A percentile compares a stretch with the other conserved stretches of the same genome.
Conservation (phyloP, 2,113 vertebrate genomes). For the Natator depressus region DNA sequence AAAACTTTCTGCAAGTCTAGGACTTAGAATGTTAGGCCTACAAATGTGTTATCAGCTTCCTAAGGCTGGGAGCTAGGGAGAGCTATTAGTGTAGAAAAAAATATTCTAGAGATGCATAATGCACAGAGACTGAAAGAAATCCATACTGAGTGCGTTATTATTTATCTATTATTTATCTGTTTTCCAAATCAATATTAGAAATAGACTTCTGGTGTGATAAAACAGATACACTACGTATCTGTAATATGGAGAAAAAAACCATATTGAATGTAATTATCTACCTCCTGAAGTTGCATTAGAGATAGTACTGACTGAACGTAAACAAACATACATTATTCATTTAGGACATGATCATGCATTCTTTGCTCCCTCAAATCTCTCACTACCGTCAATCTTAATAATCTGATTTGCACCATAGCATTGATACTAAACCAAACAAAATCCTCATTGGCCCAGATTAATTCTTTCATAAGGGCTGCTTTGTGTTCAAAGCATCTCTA, state of each 20-base stretch:
- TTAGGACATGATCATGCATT: not conserved
- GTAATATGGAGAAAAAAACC: not conserved
- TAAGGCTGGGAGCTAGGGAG: not conserved
- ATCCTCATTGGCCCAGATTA: not conserved
- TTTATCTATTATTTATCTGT: not conserved
- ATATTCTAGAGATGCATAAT: not conserved
- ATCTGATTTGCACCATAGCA: not conserved
- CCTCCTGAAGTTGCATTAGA: not conserved
- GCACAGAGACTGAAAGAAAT: not conserved
- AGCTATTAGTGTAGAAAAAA: not conserved
- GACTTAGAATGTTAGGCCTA: not conserved
- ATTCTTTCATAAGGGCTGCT: not conserved
- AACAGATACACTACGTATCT: not conserved
- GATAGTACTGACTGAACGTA: not conserved
- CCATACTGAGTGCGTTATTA: not conserved
- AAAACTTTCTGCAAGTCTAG: not conserved
- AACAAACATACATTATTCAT: not conserved
- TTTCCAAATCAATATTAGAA: constrained; percentile 10
- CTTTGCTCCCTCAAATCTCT: not conserved
- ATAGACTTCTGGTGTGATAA: not conserved
- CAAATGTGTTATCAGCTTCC: not conserved
- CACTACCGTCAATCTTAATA: not conserved
- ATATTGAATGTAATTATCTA: not conserved
- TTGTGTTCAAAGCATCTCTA: not conserved
- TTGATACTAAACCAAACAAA: not conserved